Conservation (phyloP, 2,113 vertebrate genomes). For the Narcine bancroftii region DNA sequence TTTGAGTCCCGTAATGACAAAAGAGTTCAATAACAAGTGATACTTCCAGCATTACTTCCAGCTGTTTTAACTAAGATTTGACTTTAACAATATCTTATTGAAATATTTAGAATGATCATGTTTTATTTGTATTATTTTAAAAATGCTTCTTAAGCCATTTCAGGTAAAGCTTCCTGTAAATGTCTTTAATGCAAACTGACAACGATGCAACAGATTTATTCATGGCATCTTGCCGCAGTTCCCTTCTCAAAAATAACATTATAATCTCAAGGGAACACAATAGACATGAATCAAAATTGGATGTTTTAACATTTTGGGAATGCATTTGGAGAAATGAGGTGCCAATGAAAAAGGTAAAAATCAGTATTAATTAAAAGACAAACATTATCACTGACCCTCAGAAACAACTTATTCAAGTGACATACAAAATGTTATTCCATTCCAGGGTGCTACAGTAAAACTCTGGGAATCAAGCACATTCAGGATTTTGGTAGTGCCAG, state of each 20-base stretch:
- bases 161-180: not conserved
- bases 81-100: not conserved
- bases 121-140: not conserved
- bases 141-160: not conserved
- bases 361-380: not conserved
- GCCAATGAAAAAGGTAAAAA: not conserved
- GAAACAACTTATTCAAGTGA: not conserved
- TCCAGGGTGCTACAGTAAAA: not conserved
- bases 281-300: not conserved
- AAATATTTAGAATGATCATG: not conserved
- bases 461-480: no score
- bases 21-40: not conserved
- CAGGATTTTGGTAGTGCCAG: no score
- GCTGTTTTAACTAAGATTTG: not conserved
- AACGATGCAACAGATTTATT: not conserved
- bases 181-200: not conserved
- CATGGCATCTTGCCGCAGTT: not conserved
- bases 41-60: not conserved
- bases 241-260: not conserved
- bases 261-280: not conserved
- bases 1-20: not conserved
- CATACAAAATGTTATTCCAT: not conserved
- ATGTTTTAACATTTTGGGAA: not conserved
- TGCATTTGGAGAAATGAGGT: not conserved
- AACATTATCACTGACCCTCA: not conserved